Percentiles rank a stretch among this genome's conserved stretches.
Evolutionary conservation across 2,113 vertebrate species (phyloP).

Genomic region (Rafetus swinhoei): DNA sequence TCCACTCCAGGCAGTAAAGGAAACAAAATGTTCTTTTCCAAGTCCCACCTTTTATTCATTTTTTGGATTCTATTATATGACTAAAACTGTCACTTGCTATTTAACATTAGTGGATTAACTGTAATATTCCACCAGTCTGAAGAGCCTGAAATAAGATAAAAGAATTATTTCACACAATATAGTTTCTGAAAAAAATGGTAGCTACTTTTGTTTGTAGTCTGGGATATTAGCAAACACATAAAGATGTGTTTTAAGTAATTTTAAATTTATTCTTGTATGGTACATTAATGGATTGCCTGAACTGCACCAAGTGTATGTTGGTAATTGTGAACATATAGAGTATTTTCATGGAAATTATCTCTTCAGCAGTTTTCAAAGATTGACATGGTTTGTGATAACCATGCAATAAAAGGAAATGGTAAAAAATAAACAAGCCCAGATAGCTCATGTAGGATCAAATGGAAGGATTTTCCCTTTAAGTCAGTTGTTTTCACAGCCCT

Average conservation of each 20-base stretch:
- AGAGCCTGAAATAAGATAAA: background rate
- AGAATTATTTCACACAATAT: background rate
- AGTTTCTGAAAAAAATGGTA: background rate
- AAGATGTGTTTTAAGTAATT: background rate
- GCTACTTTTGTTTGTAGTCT: background rate
- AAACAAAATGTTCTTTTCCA: background rate
- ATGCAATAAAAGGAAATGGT: background rate
- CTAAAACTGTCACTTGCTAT: background rate
- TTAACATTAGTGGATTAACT: background rate
- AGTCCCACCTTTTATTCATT: background rate
- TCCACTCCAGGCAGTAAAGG: background rate
- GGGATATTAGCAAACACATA: background rate
- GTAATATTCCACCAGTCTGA: background rate
- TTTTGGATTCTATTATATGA: background rate
- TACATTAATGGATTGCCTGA: background rate
- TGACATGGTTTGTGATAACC: background rate
- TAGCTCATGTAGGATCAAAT: background rate
- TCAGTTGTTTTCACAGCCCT: background rate
- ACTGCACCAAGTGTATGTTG: background rate
- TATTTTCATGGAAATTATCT: background rate
- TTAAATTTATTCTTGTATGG: background rate
- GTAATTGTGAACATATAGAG: background rate
- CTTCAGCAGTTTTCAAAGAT: background rate
- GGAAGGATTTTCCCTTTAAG: constrained; percentile 35
- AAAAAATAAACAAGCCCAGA: background rate